Evolutionary conservation across 2,888 invertebrate genomes (phyloP).

Genomic region (Tanypteryx hageni): DNA sequence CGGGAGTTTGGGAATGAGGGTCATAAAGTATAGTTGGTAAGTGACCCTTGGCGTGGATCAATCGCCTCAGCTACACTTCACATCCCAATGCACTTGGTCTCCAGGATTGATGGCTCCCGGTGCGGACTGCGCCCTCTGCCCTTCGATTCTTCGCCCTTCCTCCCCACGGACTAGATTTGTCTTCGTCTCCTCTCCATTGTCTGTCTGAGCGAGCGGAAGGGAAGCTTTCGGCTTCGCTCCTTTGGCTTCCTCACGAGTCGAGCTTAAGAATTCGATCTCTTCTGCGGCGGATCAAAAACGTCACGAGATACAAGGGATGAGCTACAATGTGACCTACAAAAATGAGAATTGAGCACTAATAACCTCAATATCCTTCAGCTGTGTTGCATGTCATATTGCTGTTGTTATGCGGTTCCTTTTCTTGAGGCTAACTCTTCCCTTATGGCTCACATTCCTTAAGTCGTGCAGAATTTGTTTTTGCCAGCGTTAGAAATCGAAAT

Average conservation of each 20-base stretch:
- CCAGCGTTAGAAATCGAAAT: neutral
- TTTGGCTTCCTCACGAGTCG: neutral
- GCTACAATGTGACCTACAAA: neutral
- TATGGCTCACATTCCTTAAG: neutral
- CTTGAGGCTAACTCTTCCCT: neutral
- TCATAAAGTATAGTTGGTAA: neutral
- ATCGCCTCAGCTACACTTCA: slow-evolving; percentile 11
- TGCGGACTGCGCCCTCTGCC: neutral
- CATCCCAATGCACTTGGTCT: neutral
- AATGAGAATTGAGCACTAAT: slow-evolving; percentile 40
- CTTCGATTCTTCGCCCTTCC: neutral
- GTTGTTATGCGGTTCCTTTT: neutral
- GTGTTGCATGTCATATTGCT: neutral
- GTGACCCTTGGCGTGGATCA: neutral
- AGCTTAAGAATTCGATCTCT: neutral
- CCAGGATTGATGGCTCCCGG: slow-evolving; percentile 9
- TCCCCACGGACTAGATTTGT: slow-evolving; percentile 17
- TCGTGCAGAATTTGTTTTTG: neutral
- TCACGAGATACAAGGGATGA: neutral
- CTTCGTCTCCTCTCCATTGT: slow-evolving; percentile 20
- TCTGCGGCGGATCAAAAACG: neutral
- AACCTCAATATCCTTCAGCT: slow-evolving; percentile 44
- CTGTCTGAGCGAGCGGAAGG: neutral
- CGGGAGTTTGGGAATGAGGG: neutral
- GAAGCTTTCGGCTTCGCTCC: neutral